A percentile compares a stretch with the other conserved stretches of the same genome.
phyloP scores from a whole-genome alignment of 1,140 invertebrate genomes.

The Drosophila kohkoa region DNA sequence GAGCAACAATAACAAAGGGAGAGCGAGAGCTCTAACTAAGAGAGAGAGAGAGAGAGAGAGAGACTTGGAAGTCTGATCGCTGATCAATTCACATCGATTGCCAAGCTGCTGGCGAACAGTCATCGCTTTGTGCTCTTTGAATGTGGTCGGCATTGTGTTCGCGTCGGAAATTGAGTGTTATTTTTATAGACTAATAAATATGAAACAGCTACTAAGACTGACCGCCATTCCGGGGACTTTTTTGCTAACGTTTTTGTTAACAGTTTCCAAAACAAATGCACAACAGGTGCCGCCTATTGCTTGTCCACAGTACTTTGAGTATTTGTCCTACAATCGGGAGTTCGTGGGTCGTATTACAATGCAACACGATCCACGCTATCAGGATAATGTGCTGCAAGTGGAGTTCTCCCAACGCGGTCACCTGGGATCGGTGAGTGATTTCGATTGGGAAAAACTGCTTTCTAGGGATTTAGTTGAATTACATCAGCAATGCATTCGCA shows the following conservation, averaged over 20 bases:
- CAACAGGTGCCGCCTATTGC: constrained; percentile 55
- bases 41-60: neutral
- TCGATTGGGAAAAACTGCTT: neutral
- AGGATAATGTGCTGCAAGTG: constrained; percentile 43
- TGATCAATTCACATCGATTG: constrained; percentile 25
- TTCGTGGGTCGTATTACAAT: constrained; percentile 54
- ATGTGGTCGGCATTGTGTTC: constrained; percentile 23
- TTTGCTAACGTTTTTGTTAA: constrained; percentile 6
- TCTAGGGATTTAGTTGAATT: neutral
- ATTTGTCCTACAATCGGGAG: constrained; percentile 42
- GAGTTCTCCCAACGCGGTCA: constrained; percentile 60
- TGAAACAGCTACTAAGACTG: constrained; percentile 13
- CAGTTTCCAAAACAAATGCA: neutral
- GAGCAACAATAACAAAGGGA: neutral
- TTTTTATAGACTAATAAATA: constrained; percentile 7
- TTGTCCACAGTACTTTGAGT: constrained; percentile 61
- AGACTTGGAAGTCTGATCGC: neutral
- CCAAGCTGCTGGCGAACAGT: constrained; percentile 33
- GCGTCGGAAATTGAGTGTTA: neutral
- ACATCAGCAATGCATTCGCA: neutral
- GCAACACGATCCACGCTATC: constrained; percentile 25
- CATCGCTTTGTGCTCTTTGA: constrained; percentile 39
- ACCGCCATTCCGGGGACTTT: neutral
- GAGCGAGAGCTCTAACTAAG: neutral
- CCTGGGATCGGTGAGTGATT: constrained; percentile 48